Percentiles rank a stretch among this genome's conserved stretches.
phyloP scores from a whole-genome alignment of 2,797 vertebrate species.

The Miichthys miiuy region DNA sequence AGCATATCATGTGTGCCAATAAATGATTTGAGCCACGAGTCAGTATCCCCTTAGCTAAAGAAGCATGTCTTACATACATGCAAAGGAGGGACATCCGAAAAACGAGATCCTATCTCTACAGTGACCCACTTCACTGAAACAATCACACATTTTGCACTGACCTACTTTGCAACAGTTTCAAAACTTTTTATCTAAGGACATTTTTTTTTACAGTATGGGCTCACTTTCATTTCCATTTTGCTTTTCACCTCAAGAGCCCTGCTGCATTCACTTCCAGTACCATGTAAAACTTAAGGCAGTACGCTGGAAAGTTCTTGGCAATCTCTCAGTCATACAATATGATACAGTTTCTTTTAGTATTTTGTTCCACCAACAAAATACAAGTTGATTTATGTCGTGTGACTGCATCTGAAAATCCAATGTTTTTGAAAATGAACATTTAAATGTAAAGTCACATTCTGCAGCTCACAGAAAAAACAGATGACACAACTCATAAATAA shows the following conservation, averaged over 20 bases:
- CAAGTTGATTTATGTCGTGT: neutral
- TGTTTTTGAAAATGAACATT: neutral
- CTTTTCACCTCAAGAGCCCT: slow-evolving; percentile 32
- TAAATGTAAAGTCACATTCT: neutral
- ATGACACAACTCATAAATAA: slow-evolving; percentile 15
- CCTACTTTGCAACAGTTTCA: slow-evolving; percentile 39
- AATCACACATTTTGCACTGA: slow-evolving; percentile 39
- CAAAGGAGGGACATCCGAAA: slow-evolving; percentile 30
- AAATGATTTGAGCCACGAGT: slow-evolving; percentile 15
- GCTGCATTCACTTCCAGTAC: slow-evolving; percentile 2
- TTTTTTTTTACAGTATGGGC: slow-evolving; percentile 24
- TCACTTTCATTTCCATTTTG: slow-evolving; percentile 37
- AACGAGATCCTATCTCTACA: slow-evolving; percentile 10
- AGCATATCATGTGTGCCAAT: neutral
- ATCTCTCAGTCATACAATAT: neutral
- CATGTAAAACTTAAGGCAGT: slow-evolving; percentile 9
- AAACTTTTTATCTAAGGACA: slow-evolving; percentile 29
- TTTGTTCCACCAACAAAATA: slow-evolving; percentile 6
- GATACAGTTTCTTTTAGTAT: neutral
- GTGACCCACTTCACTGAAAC: slow-evolving; percentile 50
- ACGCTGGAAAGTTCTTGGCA: neutral
- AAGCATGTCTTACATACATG: neutral
- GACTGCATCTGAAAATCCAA: neutral
- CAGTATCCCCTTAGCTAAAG: slow-evolving; percentile 33
- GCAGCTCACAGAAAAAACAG: neutral